Percentiles rank a stretch among this genome's conserved stretches.
phyloP scores from a whole-genome alignment of 2,113 vertebrate species.

The Scortum barcoo region DNA sequence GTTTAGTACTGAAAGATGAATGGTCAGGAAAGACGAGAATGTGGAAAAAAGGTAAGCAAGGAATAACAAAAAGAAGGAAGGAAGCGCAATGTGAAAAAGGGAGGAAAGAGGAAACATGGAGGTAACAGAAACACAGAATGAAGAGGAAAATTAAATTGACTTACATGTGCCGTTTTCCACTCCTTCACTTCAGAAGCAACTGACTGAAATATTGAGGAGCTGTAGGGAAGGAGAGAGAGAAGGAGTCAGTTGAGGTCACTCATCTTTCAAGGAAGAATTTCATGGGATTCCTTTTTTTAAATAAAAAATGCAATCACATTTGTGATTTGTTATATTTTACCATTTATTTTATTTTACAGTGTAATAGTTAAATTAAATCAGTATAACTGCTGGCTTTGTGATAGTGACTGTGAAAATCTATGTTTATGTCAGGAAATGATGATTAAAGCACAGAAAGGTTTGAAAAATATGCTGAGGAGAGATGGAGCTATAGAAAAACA shows the following conservation, averaged over 20 bases:
- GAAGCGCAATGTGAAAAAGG: neutral
- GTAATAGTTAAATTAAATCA: neutral
- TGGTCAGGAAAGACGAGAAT: neutral
- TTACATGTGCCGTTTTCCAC: conserved; percentile 60
- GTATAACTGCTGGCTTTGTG: neutral
- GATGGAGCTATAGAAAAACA: neutral
- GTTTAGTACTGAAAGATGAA: neutral
- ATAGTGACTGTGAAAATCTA: neutral
- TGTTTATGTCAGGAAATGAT: neutral
- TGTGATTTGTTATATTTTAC: neutral
- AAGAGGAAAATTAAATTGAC: conserved; percentile 41
- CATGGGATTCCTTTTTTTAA: neutral
- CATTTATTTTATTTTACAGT: neutral
- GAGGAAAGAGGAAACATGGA: neutral
- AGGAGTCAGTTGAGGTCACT: conserved; percentile 39
- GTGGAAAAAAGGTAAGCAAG: neutral
- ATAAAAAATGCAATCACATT: neutral
- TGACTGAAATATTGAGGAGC: conserved; percentile 26
- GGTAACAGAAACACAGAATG: neutral
- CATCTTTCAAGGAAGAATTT: neutral
- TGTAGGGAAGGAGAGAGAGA: conserved; percentile 5
- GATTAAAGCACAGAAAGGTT: conserved; percentile 12
- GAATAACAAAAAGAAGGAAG: neutral
- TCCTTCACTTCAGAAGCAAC: conserved; percentile 32
- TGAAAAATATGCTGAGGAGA: neutral